phyloP scores from a whole-genome alignment of 2,888 invertebrate genomes.

The Sarcophaga variegata region DNA sequence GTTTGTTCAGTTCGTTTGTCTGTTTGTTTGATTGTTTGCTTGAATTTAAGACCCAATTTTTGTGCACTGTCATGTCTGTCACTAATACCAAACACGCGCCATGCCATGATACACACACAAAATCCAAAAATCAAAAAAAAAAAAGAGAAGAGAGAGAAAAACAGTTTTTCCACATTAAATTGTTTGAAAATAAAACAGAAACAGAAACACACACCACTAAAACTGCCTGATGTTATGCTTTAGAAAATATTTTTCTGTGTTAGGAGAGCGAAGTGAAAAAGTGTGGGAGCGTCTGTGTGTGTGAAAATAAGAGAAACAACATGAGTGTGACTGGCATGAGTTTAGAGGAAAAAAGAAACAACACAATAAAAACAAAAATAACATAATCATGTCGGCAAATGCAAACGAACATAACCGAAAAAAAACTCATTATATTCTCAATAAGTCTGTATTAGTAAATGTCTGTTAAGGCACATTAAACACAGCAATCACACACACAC shows the following conservation, averaged over 20 bases:
- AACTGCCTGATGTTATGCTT: slow-evolving; percentile 47
- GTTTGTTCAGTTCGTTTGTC: neutral
- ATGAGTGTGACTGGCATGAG: no score
- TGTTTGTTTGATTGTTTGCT: slow-evolving; percentile 9
- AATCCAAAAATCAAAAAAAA: slow-evolving; percentile 1
- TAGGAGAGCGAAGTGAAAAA: neutral
- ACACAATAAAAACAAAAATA: neutral
- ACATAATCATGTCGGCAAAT: neutral
- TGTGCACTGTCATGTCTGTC: slow-evolving; percentile 64
- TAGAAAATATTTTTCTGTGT: slow-evolving; percentile 34
- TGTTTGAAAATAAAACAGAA: neutral
- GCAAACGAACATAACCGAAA: neutral
- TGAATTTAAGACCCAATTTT: slow-evolving; percentile 55
- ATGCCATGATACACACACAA: slow-evolving; percentile 14
- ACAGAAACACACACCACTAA: slow-evolving; percentile 20
- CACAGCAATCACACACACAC: no score
- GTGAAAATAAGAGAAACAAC: neutral
- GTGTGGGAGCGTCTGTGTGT: slow-evolving; percentile 7
- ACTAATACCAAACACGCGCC: slow-evolving; percentile 68
- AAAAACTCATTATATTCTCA: neutral
- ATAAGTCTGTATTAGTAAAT: slow-evolving; percentile 5
- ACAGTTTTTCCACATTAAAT: neutral
- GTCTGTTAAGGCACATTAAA: neutral
- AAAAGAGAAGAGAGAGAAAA: slow-evolving; percentile 2
- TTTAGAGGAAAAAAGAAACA: no score